These are phyloP conservation scores for Zosterops japonicus DNA, from an alignment of 2,113 vertebrate genomes.

Conservation along the genomic window DNA sequence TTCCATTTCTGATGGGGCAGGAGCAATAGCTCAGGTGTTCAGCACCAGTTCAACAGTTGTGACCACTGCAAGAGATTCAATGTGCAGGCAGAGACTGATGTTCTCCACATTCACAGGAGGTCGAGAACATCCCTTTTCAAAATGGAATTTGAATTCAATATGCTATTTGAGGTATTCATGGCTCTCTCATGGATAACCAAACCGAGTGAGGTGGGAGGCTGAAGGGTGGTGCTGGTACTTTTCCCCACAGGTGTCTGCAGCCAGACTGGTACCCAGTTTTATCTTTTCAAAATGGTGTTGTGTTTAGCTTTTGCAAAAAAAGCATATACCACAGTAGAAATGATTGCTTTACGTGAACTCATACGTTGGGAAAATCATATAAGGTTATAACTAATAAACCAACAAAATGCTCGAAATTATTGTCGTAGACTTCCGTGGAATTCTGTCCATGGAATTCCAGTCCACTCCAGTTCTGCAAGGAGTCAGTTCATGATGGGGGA, in stretches of 20 bases:
- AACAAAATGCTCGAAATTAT: neutral
- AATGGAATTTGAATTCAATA: neutral
- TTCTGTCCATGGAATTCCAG: neutral
- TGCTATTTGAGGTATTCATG: neutral
- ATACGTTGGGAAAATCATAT: neutral
- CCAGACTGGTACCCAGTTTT: neutral
- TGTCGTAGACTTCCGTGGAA: neutral
- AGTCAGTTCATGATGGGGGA: neutral
- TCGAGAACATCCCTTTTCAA: neutral
- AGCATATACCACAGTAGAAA: neutral
- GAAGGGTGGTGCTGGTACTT: neutral
- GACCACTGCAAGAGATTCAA: neutral
- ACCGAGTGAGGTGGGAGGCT: neutral
- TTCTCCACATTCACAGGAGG: neutral
- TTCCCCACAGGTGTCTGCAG: neutral
- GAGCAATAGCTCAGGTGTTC: neutral
- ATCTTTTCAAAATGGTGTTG: neutral
- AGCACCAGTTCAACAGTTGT: neutral
- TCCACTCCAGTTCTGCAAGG: neutral
- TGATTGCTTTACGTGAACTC: accelerated
- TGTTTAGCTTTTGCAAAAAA: neutral
- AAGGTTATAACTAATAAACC: neutral
- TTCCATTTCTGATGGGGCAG: neutral
- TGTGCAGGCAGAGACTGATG: neutral
- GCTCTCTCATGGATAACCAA: neutral